Evolutionary conservation across 1,140 invertebrate genomes (phyloP).

Genomic region (Argopecten irradians): DNA sequence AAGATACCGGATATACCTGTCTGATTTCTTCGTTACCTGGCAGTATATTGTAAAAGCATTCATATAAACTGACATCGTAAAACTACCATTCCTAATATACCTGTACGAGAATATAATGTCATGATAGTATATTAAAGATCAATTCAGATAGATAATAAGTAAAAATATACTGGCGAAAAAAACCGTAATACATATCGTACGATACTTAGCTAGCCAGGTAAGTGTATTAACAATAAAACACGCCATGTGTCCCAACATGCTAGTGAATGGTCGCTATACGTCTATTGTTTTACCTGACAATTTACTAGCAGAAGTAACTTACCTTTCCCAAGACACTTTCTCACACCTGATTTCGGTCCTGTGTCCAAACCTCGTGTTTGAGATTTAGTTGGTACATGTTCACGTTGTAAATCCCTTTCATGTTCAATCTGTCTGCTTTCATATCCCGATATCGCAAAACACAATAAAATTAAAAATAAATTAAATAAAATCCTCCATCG

Average conservation of each 20-base stretch:
- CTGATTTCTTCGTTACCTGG: not conserved
- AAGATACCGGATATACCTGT: not conserved
- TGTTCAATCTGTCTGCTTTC: not conserved
- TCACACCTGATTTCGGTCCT: not conserved
- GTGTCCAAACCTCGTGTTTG: not conserved
- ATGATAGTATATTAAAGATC: not conserved
- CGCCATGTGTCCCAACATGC: not conserved
- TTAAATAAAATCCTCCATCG: not conserved
- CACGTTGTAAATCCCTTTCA: not conserved
- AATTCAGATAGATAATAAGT: not conserved
- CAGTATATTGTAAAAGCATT: not conserved
- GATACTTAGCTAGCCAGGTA: not conserved
- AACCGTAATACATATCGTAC: not conserved
- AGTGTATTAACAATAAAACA: not conserved
- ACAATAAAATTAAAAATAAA: not conserved
- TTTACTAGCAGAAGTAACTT: not conserved
- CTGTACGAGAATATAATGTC: not conserved
- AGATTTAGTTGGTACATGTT: not conserved
- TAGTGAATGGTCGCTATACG: not conserved
- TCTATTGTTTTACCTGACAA: not conserved
- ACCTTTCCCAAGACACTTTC: conserved; percentile 20
- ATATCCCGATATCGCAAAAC: not conserved
- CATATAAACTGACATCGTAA: not conserved
- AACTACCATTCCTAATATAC: not conserved
- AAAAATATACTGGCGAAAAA: not conserved